Conservation (phyloP, 64 coral and sea anemone genomes). For the Actinia equina region DNA sequence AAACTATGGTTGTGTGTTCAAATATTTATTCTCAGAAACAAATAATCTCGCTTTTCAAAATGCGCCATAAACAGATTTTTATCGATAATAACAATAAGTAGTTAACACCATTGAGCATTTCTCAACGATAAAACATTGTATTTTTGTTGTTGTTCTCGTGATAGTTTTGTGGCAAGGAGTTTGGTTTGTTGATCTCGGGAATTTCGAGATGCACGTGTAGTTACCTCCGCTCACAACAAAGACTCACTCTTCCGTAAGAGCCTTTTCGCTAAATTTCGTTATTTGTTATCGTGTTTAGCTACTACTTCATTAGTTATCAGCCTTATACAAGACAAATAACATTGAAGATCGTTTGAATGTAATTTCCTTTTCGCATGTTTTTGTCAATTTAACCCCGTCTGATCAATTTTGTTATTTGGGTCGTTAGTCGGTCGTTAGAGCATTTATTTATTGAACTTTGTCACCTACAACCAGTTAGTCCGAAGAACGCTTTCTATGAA, state of each 20-base stretch:
- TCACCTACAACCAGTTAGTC: no score
- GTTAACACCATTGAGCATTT: not conserved
- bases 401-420: not conserved
- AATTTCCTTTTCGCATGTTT: not conserved
- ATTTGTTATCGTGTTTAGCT: no score
- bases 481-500: no score
- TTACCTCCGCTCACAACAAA: no score
- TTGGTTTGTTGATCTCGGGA: no score
- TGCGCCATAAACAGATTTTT: not conserved
- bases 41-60: not conserved
- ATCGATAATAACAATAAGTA: not conserved
- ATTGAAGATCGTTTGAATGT: not conserved
- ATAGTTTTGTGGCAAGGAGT: not conserved
- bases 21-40: not conserved
- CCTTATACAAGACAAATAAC: not conserved
- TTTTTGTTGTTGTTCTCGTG: not conserved
- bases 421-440: not conserved
- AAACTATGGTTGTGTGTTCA: not conserved
- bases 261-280: not conserved
- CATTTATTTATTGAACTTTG: no score
- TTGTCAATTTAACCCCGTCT: not conserved
- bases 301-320: no score
- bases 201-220: no score
- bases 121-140: not conserved
- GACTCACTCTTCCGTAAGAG: not conserved